phyloP scores from a whole-genome alignment of 2,888 invertebrate genomes.

The Anarsia innoxiella region DNA sequence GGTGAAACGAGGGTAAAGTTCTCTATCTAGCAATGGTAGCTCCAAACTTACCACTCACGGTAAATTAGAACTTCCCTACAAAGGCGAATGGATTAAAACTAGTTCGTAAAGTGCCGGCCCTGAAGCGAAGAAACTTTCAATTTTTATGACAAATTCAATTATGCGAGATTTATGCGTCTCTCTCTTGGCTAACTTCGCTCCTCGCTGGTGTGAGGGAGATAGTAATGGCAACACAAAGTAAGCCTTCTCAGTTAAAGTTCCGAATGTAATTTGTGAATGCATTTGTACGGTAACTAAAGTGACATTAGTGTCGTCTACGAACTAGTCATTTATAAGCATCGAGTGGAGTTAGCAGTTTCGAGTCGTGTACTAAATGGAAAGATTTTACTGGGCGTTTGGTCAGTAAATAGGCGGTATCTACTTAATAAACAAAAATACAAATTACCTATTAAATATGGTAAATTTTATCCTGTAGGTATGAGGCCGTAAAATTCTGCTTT shows the following conservation, averaged over 20 bases:
- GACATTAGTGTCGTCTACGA: conserved; percentile 27
- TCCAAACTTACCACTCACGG: conserved; percentile 70
- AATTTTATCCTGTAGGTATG: too few relatives aligned
- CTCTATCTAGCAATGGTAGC: conserved; percentile 49
- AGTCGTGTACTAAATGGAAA: too few relatives aligned
- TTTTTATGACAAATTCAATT: conserved; percentile 74
- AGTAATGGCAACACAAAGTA: conserved; percentile 27
- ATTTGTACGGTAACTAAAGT: conserved; percentile 35
- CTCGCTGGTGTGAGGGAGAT: conserved; percentile 37
- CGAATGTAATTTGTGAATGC: conserved; percentile 41
- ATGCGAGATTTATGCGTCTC: conserved; percentile 58
- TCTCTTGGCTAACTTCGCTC: conserved; percentile 40
- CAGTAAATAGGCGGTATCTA: too few relatives aligned
- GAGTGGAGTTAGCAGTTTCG: conserved; percentile 3
- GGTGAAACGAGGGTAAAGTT: conserved; percentile 52
- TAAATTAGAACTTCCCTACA: conserved; percentile 71
- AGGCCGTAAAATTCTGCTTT: too few relatives aligned
- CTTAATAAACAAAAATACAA: too few relatives aligned
- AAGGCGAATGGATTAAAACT: conserved; percentile 71
- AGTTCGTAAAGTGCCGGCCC: conserved; percentile 59
- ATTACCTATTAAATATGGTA: too few relatives aligned
- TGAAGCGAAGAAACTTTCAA: conserved; percentile 64
- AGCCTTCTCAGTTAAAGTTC: conserved; percentile 48
- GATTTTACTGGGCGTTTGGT: too few relatives aligned
- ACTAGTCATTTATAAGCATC: conserved; percentile 26